phyloP scores from a whole-genome alignment of 2,797 vertebrate species.

The Periophthalmus magnuspinnatus region DNA sequence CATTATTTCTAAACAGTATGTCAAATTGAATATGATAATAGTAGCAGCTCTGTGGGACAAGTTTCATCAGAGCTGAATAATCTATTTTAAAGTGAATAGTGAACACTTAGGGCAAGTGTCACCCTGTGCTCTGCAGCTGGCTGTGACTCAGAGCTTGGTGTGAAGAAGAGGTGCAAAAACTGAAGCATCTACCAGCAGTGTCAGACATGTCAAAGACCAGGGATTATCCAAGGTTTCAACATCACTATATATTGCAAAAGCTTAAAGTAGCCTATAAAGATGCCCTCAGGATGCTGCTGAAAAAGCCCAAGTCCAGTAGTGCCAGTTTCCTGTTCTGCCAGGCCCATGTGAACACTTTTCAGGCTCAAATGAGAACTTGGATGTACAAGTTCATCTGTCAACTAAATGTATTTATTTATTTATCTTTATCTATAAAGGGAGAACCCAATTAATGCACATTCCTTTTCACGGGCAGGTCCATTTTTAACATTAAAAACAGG shows the following conservation, averaged over 20 bases:
- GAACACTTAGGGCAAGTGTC: conserved; percentile 19
- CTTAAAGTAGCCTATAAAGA: too few relatives aligned
- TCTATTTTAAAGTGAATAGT: background rate
- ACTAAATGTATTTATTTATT: too few relatives aligned
- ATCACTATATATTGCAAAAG: background rate
- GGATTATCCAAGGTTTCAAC: background rate
- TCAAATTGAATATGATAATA: background rate
- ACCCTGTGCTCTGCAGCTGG: conserved; percentile 23
- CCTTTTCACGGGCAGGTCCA: too few relatives aligned
- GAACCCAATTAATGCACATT: too few relatives aligned
- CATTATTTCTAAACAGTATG: background rate
- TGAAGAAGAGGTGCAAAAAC: conserved; percentile 35
- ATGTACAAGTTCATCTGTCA: too few relatives aligned
- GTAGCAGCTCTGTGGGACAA: background rate
- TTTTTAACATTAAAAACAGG: too few relatives aligned
- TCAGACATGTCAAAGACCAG: conserved; percentile 17
- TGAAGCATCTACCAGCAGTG: conserved; percentile 14
- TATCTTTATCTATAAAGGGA: too few relatives aligned
- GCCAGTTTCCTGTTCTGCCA: too few relatives aligned
- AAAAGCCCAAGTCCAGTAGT: too few relatives aligned
- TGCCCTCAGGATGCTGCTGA: too few relatives aligned
- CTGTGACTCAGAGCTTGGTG: conserved; percentile 36
- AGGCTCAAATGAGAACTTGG: too few relatives aligned
- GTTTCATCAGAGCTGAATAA: background rate
- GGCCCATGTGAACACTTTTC: too few relatives aligned